A percentile compares a stretch with the other conserved stretches of the same genome.
These are phyloP conservation scores for Erythrocercus mccallii DNA, from an alignment of 2,113 vertebrate genomes.

Conservation along the genomic window DNA sequence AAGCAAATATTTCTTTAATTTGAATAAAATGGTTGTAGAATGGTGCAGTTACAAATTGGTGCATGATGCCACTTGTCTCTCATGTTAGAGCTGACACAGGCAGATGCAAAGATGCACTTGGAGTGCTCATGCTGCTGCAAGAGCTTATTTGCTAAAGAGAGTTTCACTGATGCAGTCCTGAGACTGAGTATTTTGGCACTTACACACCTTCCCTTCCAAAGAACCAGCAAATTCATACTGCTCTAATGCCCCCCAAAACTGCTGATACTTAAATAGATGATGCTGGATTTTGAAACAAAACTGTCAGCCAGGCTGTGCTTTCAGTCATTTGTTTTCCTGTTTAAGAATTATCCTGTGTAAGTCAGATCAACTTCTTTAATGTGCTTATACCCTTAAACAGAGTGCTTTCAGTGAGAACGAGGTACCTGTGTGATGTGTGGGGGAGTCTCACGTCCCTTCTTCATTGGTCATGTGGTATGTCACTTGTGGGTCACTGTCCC, in stretches of 20 bases:
- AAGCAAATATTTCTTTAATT: background rate
- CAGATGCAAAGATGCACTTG: background rate
- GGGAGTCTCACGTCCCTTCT: background rate
- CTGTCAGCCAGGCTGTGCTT: background rate
- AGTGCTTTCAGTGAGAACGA: background rate
- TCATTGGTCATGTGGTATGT: rapidly evolving
- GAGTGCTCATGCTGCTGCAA: background rate
- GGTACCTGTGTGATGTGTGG: background rate
- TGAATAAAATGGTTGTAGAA: background rate
- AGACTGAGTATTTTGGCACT: background rate
- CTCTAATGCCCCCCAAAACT: background rate
- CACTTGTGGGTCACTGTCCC: background rate
- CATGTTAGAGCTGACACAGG: background rate
- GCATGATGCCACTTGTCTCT: background rate
- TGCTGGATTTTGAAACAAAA: background rate
- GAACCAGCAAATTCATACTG: background rate
- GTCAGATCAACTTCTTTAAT: background rate
- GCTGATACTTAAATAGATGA: background rate
- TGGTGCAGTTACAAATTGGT: background rate
- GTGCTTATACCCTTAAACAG: background rate
- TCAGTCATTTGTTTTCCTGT: background rate
- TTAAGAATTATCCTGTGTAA: background rate
- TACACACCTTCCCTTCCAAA: background rate
- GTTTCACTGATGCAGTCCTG: background rate
- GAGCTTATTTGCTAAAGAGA: background rate